A percentile compares a stretch with the other conserved stretches of the same genome.
These are phyloP conservation scores for Tetraneura akinire DNA, from an alignment of 1,140 invertebrate species.

Conservation along the genomic window DNA sequence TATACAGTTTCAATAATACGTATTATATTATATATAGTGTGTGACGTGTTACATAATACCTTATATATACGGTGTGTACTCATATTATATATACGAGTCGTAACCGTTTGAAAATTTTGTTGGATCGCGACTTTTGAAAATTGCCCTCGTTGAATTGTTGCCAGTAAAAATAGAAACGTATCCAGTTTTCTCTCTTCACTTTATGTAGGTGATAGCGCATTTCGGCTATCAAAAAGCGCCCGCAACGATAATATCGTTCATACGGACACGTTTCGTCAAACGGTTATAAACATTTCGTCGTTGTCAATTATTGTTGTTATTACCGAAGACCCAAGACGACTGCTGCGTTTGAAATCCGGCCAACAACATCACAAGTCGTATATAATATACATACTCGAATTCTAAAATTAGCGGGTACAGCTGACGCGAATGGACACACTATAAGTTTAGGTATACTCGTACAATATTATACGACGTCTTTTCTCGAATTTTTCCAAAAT, in stretches of 20 bases:
- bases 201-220: too few relatives aligned
- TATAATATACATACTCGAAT: neutral
- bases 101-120: neutral
- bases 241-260: constrained; percentile 1
- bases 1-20: too few relatives aligned
- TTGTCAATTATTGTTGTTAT: constrained; percentile 10
- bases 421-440: neutral
- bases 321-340: too few relatives aligned
- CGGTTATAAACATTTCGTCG: constrained; percentile 16
- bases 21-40: too few relatives aligned
- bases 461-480: too few relatives aligned
- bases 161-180: constrained; percentile 2
- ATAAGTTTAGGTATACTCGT: too few relatives aligned
- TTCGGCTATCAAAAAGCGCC: neutral
- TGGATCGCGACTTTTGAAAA: neutral
- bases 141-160: neutral
- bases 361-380: neutral
- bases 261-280: neutral
- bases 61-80: too few relatives aligned
- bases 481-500: neutral
- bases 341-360: neutral
- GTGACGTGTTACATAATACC: too few relatives aligned
- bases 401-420: neutral
- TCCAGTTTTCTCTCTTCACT: neutral
- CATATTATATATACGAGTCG: neutral